Evolutionary conservation across 2,797 vertebrate species (phyloP), one percentile per base, ranked within the genome.

Genomic region (Darevskia mixta): DNA sequence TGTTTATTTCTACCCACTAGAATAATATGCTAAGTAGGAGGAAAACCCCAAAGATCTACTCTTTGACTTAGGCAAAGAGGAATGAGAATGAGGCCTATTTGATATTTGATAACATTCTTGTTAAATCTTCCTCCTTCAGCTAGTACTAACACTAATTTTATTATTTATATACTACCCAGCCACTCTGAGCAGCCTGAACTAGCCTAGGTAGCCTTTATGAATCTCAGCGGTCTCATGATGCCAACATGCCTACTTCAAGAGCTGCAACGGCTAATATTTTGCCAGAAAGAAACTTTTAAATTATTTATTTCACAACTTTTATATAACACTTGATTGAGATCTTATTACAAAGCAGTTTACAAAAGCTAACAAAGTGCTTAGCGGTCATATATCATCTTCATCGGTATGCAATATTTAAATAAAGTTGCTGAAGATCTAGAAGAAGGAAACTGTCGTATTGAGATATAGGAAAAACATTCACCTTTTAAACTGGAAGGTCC

Each of bases 401-500:
- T 45, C 69, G 75, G 61, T 41, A 64, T 27, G 35, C 35, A 82
- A 64, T 32, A 69, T 41, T 64, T 20, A 64, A 80, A 38, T 85
- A 45, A 85, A 80, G 15, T 3, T 45, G 49, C 1, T 72, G 20
- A 49, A 79, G 29, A 45, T 67, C 20, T 81, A 38, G 11, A 64
- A 29, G 27, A 25, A 78, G 49, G 38, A 71, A 29, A 11, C 18
- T n/a, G 29, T 67, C 9, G 8, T 35, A 4, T 17, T n/a, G 49
- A 18, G n/a, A 80, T 72, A 78, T 25, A 86, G 77, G 2, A 87
- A 11, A 87, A 29, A 23, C 72, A 95, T 96, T 95, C 95, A 98
- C 98, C 97, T 98, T 95, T 97, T 98, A 95, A 98, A 99, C 8
- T 97, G 97, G 93, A 98, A 99, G 92, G 97, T 99, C 90, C 97